Conservation (phyloP, 2,113 vertebrate genomes). For the Ascaphus truei region DNA sequence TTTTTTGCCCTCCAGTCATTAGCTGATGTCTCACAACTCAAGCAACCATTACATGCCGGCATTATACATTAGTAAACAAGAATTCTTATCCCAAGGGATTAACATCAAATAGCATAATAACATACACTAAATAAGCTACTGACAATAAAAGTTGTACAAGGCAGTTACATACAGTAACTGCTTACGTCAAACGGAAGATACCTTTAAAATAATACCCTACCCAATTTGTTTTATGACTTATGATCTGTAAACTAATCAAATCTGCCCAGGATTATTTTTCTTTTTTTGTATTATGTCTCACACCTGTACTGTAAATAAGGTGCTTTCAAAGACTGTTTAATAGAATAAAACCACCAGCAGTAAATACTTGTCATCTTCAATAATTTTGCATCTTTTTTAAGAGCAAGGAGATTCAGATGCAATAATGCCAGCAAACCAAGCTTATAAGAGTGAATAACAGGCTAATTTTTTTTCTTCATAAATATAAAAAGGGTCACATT, state of each 20-base stretch:
- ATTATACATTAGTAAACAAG: background rate
- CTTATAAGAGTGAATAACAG: too few species aligned
- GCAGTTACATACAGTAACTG: background rate
- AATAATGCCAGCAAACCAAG: background rate
- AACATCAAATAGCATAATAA: background rate
- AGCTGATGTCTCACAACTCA: too few species aligned
- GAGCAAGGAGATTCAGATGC: background rate
- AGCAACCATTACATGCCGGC: too few species aligned
- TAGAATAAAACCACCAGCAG: background rate
- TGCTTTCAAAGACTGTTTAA: too few species aligned
- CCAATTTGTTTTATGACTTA: background rate
- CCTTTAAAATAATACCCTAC: background rate
- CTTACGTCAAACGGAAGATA: background rate
- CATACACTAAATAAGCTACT: background rate
- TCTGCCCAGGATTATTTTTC: background rate
- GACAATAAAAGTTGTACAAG: background rate
- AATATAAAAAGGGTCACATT: background rate
- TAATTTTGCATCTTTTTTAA: conserved; percentile 13
- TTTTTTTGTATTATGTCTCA: too few species aligned
- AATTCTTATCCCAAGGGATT: background rate
- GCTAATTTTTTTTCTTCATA: background rate
- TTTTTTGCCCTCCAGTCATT: too few species aligned
- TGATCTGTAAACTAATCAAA: background rate
- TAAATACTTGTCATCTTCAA: conserved; percentile 18
- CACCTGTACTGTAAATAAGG: too few species aligned